Evolutionary conservation across 37 sponge, comb jelly and placozoan species (phyloP).

Genomic region (Tethya wilhelma): DNA sequence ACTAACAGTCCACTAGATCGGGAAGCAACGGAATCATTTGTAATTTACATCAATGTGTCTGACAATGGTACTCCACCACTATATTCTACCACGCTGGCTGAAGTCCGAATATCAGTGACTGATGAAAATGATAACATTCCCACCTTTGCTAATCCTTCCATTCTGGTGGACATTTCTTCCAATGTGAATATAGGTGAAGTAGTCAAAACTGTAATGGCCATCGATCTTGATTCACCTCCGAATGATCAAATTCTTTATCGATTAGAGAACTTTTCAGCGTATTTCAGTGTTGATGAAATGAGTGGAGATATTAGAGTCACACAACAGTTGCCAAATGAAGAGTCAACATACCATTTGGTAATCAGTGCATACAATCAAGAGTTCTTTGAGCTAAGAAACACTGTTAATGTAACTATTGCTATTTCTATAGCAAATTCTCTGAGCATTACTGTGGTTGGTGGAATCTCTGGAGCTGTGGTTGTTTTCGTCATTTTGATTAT

Average conservation of each 20-base stretch:
- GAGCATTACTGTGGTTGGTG: neutral
- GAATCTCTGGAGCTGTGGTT: neutral
- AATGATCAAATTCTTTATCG: neutral
- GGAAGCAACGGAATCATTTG: neutral
- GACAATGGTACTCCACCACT: slow-evolving; percentile 1
- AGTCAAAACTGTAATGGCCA: neutral
- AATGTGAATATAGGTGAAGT: neutral
- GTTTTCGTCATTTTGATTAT: neutral
- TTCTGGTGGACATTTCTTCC: neutral
- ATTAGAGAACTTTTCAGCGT: too few species aligned
- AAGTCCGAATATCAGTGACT: slow-evolving; percentile 1
- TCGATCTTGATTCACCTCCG: slow-evolving; percentile 1
- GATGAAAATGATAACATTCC: slow-evolving; percentile 50
- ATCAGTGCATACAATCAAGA: slow-evolving; percentile 20
- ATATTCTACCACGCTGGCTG: neutral
- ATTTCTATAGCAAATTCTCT: neutral
- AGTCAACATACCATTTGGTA: neutral
- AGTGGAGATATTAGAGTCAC: too few species aligned
- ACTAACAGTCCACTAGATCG: slow-evolving; percentile 18
- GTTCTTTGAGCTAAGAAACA: neutral
- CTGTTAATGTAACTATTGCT: neutral
- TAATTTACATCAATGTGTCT: slow-evolving; percentile 1
- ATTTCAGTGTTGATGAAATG: too few species aligned
- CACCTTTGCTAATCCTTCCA: neutral
- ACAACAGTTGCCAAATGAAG: neutral